Evolutionary conservation across 2,888 invertebrate genomes (phyloP).

Genomic region (Pelosia muscerda): DNA sequence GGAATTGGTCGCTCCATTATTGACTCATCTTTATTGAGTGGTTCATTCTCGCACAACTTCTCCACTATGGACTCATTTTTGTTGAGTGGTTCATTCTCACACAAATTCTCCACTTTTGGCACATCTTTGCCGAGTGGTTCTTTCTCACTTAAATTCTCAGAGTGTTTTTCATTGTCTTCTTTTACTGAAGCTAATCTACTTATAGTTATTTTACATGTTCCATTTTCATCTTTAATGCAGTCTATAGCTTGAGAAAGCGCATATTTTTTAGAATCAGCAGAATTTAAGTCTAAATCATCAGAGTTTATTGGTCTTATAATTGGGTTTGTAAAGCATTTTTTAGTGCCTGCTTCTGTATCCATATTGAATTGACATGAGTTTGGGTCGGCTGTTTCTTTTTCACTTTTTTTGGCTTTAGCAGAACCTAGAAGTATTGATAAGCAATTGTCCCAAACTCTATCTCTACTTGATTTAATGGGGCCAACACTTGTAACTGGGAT

Average conservation of each 20-base stretch:
- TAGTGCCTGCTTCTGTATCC: constrained; percentile 11
- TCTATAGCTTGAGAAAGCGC: not conserved
- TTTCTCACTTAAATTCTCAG: not conserved
- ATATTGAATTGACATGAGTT: constrained; percentile 3
- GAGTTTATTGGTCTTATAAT: not conserved
- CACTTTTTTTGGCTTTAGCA: constrained; percentile 2
- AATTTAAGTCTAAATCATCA: not conserved
- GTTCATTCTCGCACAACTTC: not conserved
- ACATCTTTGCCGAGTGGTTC: not conserved
- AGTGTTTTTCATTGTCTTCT: not conserved
- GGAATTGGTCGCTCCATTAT: constrained; percentile 9
- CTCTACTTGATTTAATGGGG: constrained; percentile 5
- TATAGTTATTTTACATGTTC: constrained; percentile 12
- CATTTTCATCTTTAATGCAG: not conserved
- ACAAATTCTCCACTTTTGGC: not conserved
- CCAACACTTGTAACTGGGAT: constrained; percentile 9
- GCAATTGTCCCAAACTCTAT: constrained; percentile 11
- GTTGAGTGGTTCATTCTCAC: not conserved
- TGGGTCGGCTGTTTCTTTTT: not conserved
- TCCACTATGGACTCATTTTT: not conserved
- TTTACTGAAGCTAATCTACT: not conserved
- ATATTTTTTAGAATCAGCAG: constrained; percentile 1
- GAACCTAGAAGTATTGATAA: constrained; percentile 16
- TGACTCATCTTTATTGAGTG: not conserved
- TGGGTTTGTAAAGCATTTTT: constrained; percentile 18